Base-by-base conservation (phyloP, 1,140 invertebrate species). In the Lepidurus packardi region DNA sequence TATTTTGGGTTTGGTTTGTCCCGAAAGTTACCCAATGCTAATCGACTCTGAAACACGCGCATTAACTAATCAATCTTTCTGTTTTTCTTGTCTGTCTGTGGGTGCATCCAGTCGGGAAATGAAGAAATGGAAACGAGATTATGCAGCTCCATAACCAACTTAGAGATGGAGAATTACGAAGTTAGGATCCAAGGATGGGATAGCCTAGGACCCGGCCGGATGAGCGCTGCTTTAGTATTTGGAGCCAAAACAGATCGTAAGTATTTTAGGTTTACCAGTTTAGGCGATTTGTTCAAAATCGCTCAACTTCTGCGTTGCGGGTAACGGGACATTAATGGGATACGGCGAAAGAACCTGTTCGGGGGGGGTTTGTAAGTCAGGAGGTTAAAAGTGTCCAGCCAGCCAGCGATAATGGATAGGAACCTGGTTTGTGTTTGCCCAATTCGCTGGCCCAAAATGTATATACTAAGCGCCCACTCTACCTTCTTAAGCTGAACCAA, bases 151-250 rank as follows among this genome's bases (percentile, higher is more conserved):
- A n/a, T 65, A 65, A 21, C 16, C 21, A 65, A 65, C 21, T 8
- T 65, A 21, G 53, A 65, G 16, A 65, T 65, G 53, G 21, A 13
- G 53, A 65, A 21, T 4, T 65, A 65, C 21, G 53, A 65, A 65
- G 53, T 65, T 9, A 65, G 21, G 53, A 21, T 65, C 53, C 53
- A 65, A 16, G 53, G 53, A 13, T 65, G 53, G 53, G 53, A 65
- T 65, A 65, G 53, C 53, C 21, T 65, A 21, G 53, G 53, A n/a
- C 53, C 53, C 8, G 53, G 53, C 53, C 53, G 53, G 53, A 65
- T 65, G 53, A 65, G 53, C 53, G 53, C 53, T n/a, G 53, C 21
- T n/a, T 65, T 65, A 65, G 21, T 65, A 65, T 65, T 65, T 65
- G 53, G 53, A 65, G 53, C 53, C 53, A 65, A 11, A 65, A 65